phyloP scores from a whole-genome alignment of 2,888 invertebrate species.

The Cosmia trapezina region DNA sequence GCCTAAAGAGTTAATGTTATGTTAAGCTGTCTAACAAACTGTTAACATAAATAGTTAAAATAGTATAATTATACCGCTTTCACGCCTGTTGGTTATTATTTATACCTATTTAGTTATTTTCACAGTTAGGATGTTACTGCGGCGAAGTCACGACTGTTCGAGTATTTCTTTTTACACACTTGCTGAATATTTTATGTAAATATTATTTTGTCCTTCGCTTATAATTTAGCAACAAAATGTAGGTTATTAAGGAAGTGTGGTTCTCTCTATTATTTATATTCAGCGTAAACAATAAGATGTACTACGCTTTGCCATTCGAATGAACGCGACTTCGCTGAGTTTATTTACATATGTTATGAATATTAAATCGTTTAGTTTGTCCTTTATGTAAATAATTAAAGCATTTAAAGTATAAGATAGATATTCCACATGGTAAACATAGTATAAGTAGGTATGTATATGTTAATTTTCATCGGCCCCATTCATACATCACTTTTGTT shows the following conservation, averaged over 20 bases:
- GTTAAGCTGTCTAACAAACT: conserved; percentile 1
- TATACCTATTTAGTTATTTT: conserved; percentile 13
- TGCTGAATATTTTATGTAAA: conserved; percentile 55
- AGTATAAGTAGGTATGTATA: conserved; percentile 63
- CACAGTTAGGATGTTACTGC: conserved; percentile 21
- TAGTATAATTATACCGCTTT: conserved; percentile 2
- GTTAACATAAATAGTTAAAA: conserved; percentile 20
- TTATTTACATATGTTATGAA: conserved; percentile 52
- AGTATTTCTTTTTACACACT: background rate
- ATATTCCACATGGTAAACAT: conserved; percentile 66
- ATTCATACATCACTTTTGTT: conserved; percentile 66
- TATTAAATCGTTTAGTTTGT: conserved; percentile 65
- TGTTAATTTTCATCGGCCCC: conserved; percentile 47
- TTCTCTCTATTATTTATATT: conserved; percentile 38
- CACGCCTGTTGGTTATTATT: conserved; percentile 10
- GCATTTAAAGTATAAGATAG: conserved; percentile 74
- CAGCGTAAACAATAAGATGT: conserved; percentile 5
- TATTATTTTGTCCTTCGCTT: conserved; percentile 45
- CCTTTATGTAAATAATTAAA: conserved; percentile 70
- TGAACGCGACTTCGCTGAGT: conserved; percentile 39
- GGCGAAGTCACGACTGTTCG: conserved; percentile 42
- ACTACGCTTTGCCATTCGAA: conserved; percentile 10
- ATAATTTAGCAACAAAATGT: conserved; percentile 10
- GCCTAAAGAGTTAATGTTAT: background rate
- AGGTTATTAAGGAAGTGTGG: conserved; percentile 7